Evolutionary conservation across 2,888 invertebrate genomes (phyloP).

Genomic region (Gastrophysa polygoni): DNA sequence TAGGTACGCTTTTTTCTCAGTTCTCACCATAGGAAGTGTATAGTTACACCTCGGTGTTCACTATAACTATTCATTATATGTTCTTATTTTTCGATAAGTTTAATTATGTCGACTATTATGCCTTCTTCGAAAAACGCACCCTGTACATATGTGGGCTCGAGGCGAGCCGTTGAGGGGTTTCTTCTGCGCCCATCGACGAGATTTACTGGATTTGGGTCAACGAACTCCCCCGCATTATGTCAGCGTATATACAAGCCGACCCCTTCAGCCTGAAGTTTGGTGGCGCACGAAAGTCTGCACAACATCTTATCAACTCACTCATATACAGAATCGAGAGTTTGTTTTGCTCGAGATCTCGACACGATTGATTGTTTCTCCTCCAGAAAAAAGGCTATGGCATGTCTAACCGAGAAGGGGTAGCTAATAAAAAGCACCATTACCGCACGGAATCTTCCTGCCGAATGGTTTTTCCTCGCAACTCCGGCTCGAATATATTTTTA

Average conservation of each 20-base stretch:
- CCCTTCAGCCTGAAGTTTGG: slow-evolving; percentile 4
- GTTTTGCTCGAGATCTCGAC: slow-evolving; percentile 8
- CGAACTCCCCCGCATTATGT: slow-evolving; percentile 27
- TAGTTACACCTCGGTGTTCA: no score
- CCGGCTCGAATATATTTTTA: no score
- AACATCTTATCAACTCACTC: neutral
- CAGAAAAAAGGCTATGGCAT: neutral
- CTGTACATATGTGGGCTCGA: neutral
- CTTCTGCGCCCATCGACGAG: slow-evolving; percentile 17
- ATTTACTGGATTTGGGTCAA: slow-evolving; percentile 37
- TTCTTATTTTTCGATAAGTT: no score
- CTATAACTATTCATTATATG: no score
- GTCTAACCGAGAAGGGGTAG: neutral
- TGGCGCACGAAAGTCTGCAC: slow-evolving; percentile 1
- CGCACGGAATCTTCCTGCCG: no score
- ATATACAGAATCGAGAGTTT: slow-evolving; percentile 1
- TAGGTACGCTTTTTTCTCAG: no score
- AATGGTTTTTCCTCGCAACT: no score
- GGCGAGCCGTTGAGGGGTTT: slow-evolving; percentile 22
- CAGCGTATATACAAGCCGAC: slow-evolving; percentile 2
- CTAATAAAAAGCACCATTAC: no score
- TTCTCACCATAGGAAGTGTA: no score
- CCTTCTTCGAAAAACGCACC: neutral
- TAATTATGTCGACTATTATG: no score
- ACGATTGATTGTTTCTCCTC: neutral